Conservation (phyloP, 2,888 invertebrate species). For the Troides helena region DNA sequence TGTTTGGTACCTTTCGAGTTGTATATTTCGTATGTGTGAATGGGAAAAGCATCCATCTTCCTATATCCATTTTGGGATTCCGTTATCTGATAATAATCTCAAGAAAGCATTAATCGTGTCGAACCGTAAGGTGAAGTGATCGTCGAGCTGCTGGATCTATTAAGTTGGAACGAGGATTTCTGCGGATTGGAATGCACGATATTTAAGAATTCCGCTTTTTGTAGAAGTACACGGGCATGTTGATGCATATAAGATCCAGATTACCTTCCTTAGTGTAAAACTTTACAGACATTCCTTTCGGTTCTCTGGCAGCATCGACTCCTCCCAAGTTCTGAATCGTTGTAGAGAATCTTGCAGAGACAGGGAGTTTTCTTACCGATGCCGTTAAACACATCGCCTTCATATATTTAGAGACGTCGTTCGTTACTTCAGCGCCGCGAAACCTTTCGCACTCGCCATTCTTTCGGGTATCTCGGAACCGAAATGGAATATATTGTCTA, state of each 20-base stretch:
- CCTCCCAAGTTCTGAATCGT: slow-evolving; percentile 90
- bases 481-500: slow-evolving; percentile 81
- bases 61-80: slow-evolving; percentile 92
- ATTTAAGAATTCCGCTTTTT: slow-evolving; percentile 88
- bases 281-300: slow-evolving; percentile 92
- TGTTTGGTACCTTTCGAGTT: slow-evolving; percentile 83
- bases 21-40: slow-evolving; percentile 91
- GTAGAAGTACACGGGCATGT: slow-evolving; percentile 92
- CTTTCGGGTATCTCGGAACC: slow-evolving; percentile 94
- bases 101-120: slow-evolving; percentile 87
- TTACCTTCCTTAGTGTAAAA: slow-evolving; percentile 94
- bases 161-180: slow-evolving; percentile 91
- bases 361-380: slow-evolving; percentile 88
- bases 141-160: slow-evolving; percentile 93
- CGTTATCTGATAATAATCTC: slow-evolving; percentile 90
- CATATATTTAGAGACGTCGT: slow-evolving; percentile 87
- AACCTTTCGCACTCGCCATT: slow-evolving; percentile 95
- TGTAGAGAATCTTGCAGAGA: slow-evolving; percentile 87
- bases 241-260: slow-evolving; percentile 92
- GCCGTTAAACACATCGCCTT: slow-evolving; percentile 87
- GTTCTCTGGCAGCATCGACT: slow-evolving; percentile 89
- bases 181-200: slow-evolving; percentile 94
- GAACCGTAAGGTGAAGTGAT: slow-evolving; percentile 89
- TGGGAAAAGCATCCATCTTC: slow-evolving; percentile 93
- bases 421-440: slow-evolving; percentile 91